phyloP scores from a whole-genome alignment of 2,797 vertebrate genomes.

The Sebastes miniatus region DNA sequence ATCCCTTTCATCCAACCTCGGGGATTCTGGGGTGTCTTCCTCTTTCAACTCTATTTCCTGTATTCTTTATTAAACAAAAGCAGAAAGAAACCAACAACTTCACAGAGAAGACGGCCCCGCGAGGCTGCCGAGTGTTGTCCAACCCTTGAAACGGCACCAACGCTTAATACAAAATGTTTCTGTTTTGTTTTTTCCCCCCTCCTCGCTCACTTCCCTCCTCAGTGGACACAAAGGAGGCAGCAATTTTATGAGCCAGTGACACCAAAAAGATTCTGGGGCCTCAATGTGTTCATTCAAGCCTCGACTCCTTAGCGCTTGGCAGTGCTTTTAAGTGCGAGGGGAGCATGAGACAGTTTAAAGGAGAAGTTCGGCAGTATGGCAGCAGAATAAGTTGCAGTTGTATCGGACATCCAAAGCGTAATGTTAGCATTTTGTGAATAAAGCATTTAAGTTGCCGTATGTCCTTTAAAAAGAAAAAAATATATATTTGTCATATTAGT shows the following conservation, averaged over 20 bases:
- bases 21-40: conserved; percentile 60
- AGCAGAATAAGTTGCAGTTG: conserved; percentile 6
- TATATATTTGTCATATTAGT: background rate
- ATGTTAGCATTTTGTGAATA: background rate
- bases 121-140: conserved; percentile 48
- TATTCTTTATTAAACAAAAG: conserved; percentile 54
- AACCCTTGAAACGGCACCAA: conserved; percentile 72
- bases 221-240: conserved; percentile 73
- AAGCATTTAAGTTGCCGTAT: background rate
- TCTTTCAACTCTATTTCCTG: conserved; percentile 53
- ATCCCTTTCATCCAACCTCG: conserved; percentile 74
- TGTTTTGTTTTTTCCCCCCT: conserved; percentile 52
- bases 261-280: conserved; percentile 77
- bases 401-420: background rate
- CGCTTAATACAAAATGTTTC: conserved; percentile 77
- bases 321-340: conserved; percentile 64
- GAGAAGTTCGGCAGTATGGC: conserved; percentile 35
- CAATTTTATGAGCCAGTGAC: conserved; percentile 83
- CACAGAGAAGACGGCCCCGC: conserved; percentile 60
- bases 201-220: conserved; percentile 57
- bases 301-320: conserved; percentile 73
- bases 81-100: conserved; percentile 57
- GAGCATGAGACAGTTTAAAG: conserved; percentile 54
- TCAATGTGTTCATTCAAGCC: conserved; percentile 78
- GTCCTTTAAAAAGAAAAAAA: background rate